Evolutionary conservation across 2,113 vertebrate genomes (phyloP).

Genomic region (Polyodon spathula): DNA sequence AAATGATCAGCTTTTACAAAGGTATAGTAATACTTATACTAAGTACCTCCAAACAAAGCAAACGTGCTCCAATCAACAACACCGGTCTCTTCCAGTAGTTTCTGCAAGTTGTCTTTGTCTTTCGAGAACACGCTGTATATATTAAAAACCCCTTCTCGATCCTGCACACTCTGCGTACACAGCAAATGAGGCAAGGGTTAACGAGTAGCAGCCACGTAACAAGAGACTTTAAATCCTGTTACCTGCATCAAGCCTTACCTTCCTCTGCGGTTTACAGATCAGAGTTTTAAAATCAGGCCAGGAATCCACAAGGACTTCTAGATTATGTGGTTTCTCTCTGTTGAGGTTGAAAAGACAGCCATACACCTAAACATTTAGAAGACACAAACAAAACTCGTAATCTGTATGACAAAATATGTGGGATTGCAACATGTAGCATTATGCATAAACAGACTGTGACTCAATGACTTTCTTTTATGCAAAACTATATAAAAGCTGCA

Average conservation of each 20-base stretch:
- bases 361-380: constrained; percentile 29
- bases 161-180: too few species aligned
- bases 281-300: constrained; percentile 49
- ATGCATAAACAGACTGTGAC: not conserved
- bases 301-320: constrained; percentile 35
- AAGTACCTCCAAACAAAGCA: constrained; percentile 31
- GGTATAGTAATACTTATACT: not conserved
- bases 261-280: constrained; percentile 26
- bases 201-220: too few species aligned
- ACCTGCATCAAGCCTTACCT: constrained; percentile 8
- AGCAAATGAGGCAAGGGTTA: too few species aligned
- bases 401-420: not conserved
- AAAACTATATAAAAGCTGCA: too few species aligned
- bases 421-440: not conserved
- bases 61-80: constrained; percentile 37
- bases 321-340: constrained; percentile 28
- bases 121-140: constrained; percentile 28
- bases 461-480: too few species aligned
- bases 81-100: constrained; percentile 29
- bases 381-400: not conserved
- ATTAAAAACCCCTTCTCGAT: too few species aligned
- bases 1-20: not conserved
- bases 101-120: constrained; percentile 32
- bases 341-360: constrained; percentile 32
- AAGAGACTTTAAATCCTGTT: too few species aligned